Conservation (phyloP, 2,797 vertebrate genomes). For the Galaxias olidus region DNA sequence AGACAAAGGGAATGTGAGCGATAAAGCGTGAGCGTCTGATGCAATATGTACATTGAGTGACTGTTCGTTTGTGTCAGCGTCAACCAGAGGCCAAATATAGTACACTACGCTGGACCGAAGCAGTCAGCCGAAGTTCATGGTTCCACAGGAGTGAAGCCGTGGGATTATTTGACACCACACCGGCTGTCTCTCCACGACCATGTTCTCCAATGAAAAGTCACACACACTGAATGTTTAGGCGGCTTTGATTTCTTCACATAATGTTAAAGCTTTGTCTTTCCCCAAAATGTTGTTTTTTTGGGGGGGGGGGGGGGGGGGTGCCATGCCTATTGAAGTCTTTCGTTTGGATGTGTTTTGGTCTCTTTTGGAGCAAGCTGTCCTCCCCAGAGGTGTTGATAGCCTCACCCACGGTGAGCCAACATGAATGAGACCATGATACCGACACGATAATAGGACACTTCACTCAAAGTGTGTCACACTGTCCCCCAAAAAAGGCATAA, state of each 20-base stretch:
- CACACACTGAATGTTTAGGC: not conserved
- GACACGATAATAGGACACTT: constrained; percentile 50
- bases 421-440: constrained; percentile 19
- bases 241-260: constrained; percentile 25
- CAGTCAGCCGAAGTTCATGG: constrained; percentile 42
- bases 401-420: constrained; percentile 41
- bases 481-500: constrained; percentile 63
- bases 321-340: constrained; percentile 24
- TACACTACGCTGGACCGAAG: constrained; percentile 49
- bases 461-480: constrained; percentile 47
- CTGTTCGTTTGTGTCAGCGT: constrained; percentile 15
- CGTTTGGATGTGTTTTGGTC: constrained; percentile 50
- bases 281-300: constrained; percentile 46
- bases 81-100: constrained; percentile 33
- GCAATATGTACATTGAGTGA: constrained; percentile 64
- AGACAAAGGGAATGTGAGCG: constrained; percentile 51
- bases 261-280: constrained; percentile 82
- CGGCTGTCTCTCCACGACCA: constrained; percentile 21
- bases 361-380: constrained; percentile 34
- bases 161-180: constrained; percentile 42
- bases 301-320: too few relatives aligned
- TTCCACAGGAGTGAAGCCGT: constrained; percentile 27
- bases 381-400: constrained; percentile 63
- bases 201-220: not conserved
- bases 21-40: constrained; percentile 34